Conservation (phyloP, 2,888 invertebrate genomes). For the Sialis lutaria region DNA sequence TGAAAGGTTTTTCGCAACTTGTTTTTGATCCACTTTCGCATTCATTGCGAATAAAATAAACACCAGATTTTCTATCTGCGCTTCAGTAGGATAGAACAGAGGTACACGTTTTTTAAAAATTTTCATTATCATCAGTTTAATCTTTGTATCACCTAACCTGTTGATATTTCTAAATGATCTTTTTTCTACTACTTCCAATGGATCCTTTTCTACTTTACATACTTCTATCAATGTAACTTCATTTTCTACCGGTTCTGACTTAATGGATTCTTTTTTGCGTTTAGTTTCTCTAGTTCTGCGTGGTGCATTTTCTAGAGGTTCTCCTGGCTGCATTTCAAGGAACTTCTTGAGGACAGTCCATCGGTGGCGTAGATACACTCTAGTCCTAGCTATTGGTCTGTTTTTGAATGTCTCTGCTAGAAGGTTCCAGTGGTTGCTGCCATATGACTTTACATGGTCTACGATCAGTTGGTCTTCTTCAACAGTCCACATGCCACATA, state of each 20-base stretch:
- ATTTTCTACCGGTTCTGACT: background rate
- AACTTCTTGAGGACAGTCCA: constrained; percentile 33
- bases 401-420: constrained; percentile 33
- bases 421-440: constrained; percentile 30
- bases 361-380: constrained; percentile 41
- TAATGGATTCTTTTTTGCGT: constrained; percentile 4
- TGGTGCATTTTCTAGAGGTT: constrained; percentile 23
- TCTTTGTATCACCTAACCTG: no score
- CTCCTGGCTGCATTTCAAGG: constrained; percentile 29
- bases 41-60: no score
- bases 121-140: no score
- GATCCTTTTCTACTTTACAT: no score
- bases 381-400: constrained; percentile 18
- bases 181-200: no score
- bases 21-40: no score
- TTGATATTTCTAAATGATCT: no score
- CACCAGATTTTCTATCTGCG: no score
- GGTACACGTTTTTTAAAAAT: no score
- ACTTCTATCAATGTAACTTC: no score
- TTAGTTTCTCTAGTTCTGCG: constrained; percentile 24
- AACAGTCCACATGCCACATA: constrained; percentile 33
- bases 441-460: constrained; percentile 30
- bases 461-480: constrained; percentile 42
- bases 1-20: no score
- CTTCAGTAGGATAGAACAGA: no score